Evolutionary conservation across 2,113 vertebrate genomes (phyloP).

Genomic region (Elachura formosa): DNA sequence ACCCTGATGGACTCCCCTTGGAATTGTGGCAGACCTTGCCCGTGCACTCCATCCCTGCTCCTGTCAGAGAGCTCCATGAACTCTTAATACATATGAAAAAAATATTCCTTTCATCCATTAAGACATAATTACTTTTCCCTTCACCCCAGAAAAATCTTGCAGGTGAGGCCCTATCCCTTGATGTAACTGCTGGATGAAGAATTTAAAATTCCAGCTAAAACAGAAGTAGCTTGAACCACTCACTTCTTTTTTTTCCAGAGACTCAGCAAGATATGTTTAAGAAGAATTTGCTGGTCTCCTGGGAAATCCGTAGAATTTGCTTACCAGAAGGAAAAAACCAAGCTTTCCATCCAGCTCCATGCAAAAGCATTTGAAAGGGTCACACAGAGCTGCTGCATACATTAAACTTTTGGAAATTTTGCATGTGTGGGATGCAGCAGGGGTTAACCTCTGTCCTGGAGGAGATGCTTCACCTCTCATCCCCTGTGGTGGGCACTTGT

Average conservation of each 20-base stretch:
- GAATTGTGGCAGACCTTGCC: conserved; percentile 43
- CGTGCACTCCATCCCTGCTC: not conserved
- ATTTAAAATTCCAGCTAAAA: not conserved
- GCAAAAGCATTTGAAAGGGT: not conserved
- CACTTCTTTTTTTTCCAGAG: not conserved
- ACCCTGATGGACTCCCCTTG: conserved; percentile 45
- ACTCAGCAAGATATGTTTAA: not conserved
- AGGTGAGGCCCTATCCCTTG: not conserved
- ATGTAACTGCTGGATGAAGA: not conserved
- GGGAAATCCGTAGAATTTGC: not conserved
- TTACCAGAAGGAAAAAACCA: not conserved
- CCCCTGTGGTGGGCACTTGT: not conserved
- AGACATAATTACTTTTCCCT: conserved; percentile 20
- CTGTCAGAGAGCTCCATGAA: conserved; percentile 12
- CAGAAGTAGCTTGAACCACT: not conserved
- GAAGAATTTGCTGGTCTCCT: not conserved
- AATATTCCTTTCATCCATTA: not conserved
- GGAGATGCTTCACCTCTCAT: not conserved
- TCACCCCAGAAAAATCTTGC: not conserved
- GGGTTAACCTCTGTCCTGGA: not conserved
- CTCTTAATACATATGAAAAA: not conserved
- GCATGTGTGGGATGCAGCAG: accelerated
- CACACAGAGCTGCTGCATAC: not conserved
- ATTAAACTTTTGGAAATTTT: not conserved
- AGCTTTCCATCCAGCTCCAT: not conserved